These are phyloP conservation scores for Chromis chromis DNA, from an alignment of 2,797 vertebrate genomes.

Conservation along the genomic window DNA sequence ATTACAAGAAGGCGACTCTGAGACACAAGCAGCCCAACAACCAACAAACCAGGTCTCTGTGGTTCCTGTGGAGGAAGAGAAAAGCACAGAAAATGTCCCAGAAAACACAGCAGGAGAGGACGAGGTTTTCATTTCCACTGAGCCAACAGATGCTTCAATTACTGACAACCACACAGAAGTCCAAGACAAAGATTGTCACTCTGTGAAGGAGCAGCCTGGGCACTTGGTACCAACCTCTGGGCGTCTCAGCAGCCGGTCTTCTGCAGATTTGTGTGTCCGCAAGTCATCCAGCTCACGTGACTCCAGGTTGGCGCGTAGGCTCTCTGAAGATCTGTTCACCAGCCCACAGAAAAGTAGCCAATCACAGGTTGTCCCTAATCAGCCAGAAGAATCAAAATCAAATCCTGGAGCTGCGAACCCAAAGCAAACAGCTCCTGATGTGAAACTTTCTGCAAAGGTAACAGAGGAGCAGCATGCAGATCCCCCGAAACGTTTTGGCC, in stretches of 20 bases:
- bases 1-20: slow-evolving; percentile 2
- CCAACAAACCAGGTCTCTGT: not conserved
- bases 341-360: slow-evolving; percentile 56
- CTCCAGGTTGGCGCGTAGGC: slow-evolving; percentile 62
- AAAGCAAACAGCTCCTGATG: slow-evolving; percentile 8
- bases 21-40: slow-evolving; percentile 14
- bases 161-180: slow-evolving; percentile 19
- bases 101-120: slow-evolving; percentile 38
- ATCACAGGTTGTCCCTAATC: slow-evolving; percentile 3
- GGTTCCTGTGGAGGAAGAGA: not conserved
- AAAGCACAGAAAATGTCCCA: slow-evolving; percentile 10
- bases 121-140: not conserved
- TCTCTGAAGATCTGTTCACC: slow-evolving; percentile 78
- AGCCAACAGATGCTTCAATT: slow-evolving; percentile 15
- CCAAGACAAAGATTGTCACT: slow-evolving; percentile 22
- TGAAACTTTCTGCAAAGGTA: not conserved
- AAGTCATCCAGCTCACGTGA: slow-evolving; percentile 71
- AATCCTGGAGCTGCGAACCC: slow-evolving; percentile 11
- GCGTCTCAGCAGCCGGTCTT: slow-evolving; percentile 47
- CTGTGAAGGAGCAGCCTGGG: slow-evolving; percentile 10
- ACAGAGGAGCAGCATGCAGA: slow-evolving; percentile 9
- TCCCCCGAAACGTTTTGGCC: slow-evolving; percentile 73
- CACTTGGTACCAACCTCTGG: not conserved
- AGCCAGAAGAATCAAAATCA: slow-evolving; percentile 23
- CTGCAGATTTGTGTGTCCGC: slow-evolving; percentile 72